Evolutionary conservation across 2,888 invertebrate genomes (phyloP).

Genomic region (Phorcus lineatus): DNA sequence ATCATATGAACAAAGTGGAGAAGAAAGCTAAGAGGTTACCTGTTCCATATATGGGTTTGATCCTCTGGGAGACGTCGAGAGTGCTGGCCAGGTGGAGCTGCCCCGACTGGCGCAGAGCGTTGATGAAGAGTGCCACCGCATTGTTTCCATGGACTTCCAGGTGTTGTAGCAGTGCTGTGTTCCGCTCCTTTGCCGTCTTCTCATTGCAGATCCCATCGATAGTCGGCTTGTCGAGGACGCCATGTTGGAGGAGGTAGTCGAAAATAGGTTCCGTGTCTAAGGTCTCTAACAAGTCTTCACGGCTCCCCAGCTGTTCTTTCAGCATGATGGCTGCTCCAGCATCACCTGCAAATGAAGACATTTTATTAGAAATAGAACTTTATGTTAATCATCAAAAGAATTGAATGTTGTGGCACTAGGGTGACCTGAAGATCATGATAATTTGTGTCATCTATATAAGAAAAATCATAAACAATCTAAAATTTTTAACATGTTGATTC

Average conservation of each 20-base stretch:
- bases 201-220: conserved; percentile 57
- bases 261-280: conserved; percentile 71
- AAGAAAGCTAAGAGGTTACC: conserved; percentile 41
- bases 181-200: conserved; percentile 55
- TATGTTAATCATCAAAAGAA: no score
- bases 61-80: conserved; percentile 66
- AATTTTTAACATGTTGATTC: neutral
- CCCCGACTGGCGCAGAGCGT: conserved; percentile 72
- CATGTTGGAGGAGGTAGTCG: conserved; percentile 72
- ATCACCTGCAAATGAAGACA: conserved; percentile 28
- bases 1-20: neutral
- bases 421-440: neutral
- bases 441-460: no score
- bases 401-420: neutral
- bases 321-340: conserved; percentile 35
- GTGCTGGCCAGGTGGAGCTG: conserved; percentile 72
- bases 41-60: conserved; percentile 66
- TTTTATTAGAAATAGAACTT: neutral
- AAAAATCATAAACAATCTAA: neutral
- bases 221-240: conserved; percentile 61
- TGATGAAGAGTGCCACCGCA: conserved; percentile 70
- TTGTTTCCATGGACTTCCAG: conserved; percentile 66
- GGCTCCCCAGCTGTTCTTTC: conserved; percentile 48
- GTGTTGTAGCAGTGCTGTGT: conserved; percentile 64
- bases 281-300: conserved; percentile 67